Evolutionary conservation across 2,888 invertebrate species (phyloP), one percentile per base, ranked within the genome.

Genomic region (Andrena marginata): DNA sequence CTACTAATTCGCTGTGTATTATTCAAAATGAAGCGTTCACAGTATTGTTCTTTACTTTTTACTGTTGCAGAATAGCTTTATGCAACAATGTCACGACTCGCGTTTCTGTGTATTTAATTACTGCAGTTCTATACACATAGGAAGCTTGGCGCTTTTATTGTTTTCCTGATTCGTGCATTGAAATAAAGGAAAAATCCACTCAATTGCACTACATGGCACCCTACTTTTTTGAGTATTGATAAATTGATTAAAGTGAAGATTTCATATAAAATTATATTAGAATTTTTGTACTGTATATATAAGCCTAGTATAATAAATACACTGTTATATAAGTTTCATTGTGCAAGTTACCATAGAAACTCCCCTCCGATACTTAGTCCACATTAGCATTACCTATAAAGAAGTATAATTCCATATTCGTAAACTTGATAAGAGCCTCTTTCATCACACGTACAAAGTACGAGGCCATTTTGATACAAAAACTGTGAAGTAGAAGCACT

Each of bases 401-500:
- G 48, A 49, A 31, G 48, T 29, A 49, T 49, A 54, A 3, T 62
- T 62, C 33, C 23, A 82, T 59, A 72, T 48, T 68, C 8, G 23
- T 7, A 5, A 70, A 73, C 10, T 54, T 71, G 74, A 81, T 85
- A 87, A 82, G 67, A 85, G 8, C 10, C 1, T 70, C 54, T 80
- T 77, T 78, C 56, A 65, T 49, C 80, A 73, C 0, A 23, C 1
- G 84, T 73, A 60, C 74, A 79, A 78, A 84, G 81, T 85, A 69
- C 81, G 74, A 74, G 71, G 64, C 13, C 48, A 59, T 23, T 33
- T 48, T 29, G 59, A 59, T 65, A 82, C 2, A 82, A 64, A 68
- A 63, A 31, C 6, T 20, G 33, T 33, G 42, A 33, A 31, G 16
- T 26, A 73, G 7, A 31, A 35, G 20, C 2, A 29, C 26, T 73